Evolutionary conservation across 2,888 invertebrate species (phyloP), one percentile per base, ranked within the genome.

Genomic region (Chrysolina oricalcia): DNA sequence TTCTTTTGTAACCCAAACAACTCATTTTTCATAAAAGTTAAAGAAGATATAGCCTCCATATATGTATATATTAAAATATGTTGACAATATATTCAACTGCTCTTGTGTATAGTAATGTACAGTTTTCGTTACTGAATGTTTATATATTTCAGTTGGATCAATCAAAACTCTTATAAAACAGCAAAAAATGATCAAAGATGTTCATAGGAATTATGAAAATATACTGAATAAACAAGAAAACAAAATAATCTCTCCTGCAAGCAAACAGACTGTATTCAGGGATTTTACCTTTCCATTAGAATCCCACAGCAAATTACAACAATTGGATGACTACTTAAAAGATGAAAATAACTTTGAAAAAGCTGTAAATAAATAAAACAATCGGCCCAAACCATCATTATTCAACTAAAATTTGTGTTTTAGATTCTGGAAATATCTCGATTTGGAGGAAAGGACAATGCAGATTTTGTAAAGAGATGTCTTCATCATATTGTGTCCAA

Each of bases 381-480:
- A 40, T 63, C 19, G 1, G 11, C 63, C 15, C 35, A 63, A 35
- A 63, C 40, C 40, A 63, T 15, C 40, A 40, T 63, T 35, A 63
- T 40, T 62, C n/a, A 62, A 62, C n/a, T 27, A 6, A 27, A 62
- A 62, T 62, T 62, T 62, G 62, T 62, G 21, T 62, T 35, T 59
- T 59, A 59, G 59, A 27, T 59, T 59, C 15, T 59, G 59, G 59
- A 59, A 27, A 59, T 59, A 59, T 59, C 59, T 59, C 59, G 59
- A 23, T 59, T 63, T 35, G 63, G 40, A 63, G 63, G 40, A 63
- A 63, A 63, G 19, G 35, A 63, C 11, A 63, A 40, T 63, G 63
- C 35, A 63, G 27, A 63, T 63, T 63, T 63, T 63, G 63, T 63
- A 3, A 63, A 63, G 63, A 63, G 63, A 35, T 63, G 63, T 63